Base-by-base conservation (phyloP, 1,140 invertebrate genomes). In the Trypoxylus dichotomus region DNA sequence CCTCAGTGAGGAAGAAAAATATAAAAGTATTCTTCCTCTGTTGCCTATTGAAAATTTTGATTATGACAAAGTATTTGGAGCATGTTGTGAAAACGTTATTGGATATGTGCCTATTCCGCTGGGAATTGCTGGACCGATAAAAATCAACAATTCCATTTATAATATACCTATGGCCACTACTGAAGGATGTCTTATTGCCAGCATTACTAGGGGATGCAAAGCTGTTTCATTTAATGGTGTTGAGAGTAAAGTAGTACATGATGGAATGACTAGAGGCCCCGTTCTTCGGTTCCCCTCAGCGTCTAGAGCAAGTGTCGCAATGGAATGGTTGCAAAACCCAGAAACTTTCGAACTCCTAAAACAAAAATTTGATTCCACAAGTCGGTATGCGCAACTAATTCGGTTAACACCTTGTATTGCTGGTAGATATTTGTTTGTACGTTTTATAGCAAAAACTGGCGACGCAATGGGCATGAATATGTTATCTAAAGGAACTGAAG, bases 381-480 rank as follows among this genome's bases (percentile, higher is more conserved):
- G 94, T 75, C 89, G 96, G 73, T 98, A 95, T 85, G 96, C 95
- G 0, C 90, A 94, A 41, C 89, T 99, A 1, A 91, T 92, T 79
- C 93, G 92, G 83, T 89, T 99, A 11, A 91, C 95, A 68, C 89
- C 94, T 24, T 90, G 92, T 54, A 93, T 98, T 76, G 96, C 96
- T 71, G 97, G 97, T 0, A 90, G 95, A 47, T 91, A 93, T 78
- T 86, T 99, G 6, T 99, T 96, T 85, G 91, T 99, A 41, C 90
- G 98, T 79, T 99, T 99, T 88, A 92, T 94, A 42, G 97, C 98
- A 0, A 93, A 90, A 21, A 99, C 98, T 2, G 98, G 98, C 10
- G 98, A 99, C 87, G 98, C 98, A 0, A 99, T 99, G 98, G 98
- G 98, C 37, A 99, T 99, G 98, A 99, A 99, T 86, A 99, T 99